phyloP scores from a whole-genome alignment of 2,888 invertebrate species.

The Gastrophysa polygoni region DNA sequence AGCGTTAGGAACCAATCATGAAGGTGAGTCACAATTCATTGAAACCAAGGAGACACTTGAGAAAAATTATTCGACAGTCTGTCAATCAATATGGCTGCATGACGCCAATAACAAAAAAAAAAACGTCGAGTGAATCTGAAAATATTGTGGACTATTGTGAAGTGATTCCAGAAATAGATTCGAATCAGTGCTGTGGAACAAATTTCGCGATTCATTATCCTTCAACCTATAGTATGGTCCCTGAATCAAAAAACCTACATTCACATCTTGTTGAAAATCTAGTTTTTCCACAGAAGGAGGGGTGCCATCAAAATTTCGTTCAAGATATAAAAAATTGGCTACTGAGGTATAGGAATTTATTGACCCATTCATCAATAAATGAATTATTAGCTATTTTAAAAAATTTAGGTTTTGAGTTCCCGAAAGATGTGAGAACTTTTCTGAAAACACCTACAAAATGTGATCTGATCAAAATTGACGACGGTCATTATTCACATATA shows the following conservation, averaged over 20 bases:
- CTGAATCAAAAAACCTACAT: constrained; percentile 6
- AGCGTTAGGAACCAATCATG: constrained; percentile 11
- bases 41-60: constrained; percentile 5
- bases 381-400: constrained; percentile 3
- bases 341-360: constrained; percentile 9
- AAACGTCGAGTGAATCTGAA: constrained; percentile 4
- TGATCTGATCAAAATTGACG: constrained; percentile 5
- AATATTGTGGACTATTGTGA: constrained; percentile 7
- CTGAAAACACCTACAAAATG: constrained; percentile 8
- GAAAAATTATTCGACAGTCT: constrained; percentile 3
- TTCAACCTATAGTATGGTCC: constrained; percentile 8
- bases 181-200: constrained; percentile 7
- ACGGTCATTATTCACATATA: constrained; percentile 10
- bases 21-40: not conserved
- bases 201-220: constrained; percentile 7
- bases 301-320: constrained; percentile 8
- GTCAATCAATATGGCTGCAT: constrained; percentile 8
- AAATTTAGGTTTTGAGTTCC: constrained; percentile 5
- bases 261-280: constrained; percentile 10
- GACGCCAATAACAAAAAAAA: not conserved
- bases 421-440: constrained; percentile 9
- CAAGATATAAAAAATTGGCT: constrained; percentile 9
- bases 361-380: constrained; percentile 2
- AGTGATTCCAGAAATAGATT: constrained; percentile 4
- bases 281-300: constrained; percentile 3